These are phyloP conservation scores for Nibea coibor DNA, from an alignment of 2,113 vertebrate species.

Conservation along the genomic window DNA sequence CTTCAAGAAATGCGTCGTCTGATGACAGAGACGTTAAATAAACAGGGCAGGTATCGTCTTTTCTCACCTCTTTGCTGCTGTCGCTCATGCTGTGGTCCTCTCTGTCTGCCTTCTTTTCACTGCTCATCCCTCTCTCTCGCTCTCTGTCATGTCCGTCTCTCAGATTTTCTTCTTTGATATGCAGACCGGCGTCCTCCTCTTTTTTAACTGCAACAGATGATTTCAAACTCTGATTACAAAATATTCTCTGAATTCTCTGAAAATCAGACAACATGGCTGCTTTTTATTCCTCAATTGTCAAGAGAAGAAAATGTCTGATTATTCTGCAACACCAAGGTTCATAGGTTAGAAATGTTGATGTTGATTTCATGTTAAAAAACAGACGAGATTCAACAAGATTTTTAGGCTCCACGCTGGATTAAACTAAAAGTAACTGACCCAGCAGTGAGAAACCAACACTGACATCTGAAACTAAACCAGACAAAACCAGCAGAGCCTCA, in stretches of 20 bases:
- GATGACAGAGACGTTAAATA: neutral
- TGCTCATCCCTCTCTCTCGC: constrained; percentile 45
- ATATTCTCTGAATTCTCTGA: neutral
- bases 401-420: neutral
- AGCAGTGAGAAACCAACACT: neutral
- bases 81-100: constrained; percentile 50
- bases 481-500: neutral
- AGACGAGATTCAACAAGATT: neutral
- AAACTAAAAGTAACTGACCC: neutral
- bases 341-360: neutral
- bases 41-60: neutral
- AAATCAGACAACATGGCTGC: neutral
- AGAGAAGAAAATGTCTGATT: neutral
- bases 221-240: neutral
- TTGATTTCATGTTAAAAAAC: neutral
- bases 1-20: neutral
- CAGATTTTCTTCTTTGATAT: constrained; percentile 72
- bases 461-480: neutral
- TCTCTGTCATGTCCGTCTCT: constrained; percentile 55
- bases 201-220: constrained; percentile 53
- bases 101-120: constrained; percentile 52
- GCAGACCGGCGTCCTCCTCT: constrained; percentile 54
- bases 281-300: neutral
- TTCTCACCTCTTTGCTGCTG: constrained; percentile 78
- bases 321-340: neutral